Evolutionary conservation across 2,113 vertebrate genomes (phyloP), one percentile per base, ranked within the genome.

Genomic region (Semicossyphus pulcher): DNA sequence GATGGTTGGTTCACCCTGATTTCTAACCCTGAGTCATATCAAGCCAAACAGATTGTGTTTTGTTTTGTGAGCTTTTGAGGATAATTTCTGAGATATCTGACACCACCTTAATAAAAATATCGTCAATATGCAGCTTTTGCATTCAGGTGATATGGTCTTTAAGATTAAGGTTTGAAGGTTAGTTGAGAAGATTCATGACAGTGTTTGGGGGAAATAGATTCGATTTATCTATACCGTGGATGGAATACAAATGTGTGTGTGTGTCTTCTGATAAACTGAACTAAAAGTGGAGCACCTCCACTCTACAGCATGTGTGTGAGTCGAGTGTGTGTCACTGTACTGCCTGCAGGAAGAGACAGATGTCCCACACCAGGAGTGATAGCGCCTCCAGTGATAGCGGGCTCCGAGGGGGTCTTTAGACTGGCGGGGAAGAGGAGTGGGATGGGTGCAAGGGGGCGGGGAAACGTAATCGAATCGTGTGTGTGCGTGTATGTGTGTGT

Each of bases 331-430:
- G 73, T 83, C 63, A 72, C 64, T 73, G 56, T 44, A 56, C 67
- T 29, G 88, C 89, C 88, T 72, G 66, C 52, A 73, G 89, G 84
- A 85, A 65, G 80, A 86, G 85, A 88, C 90, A 92, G 89, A 89
- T 93, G 91, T 91, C 88, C 78, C 89, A 76, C 84, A 84, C 88
- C 65, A 72, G 83, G 66, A 89, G 53, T 76, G 85, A 91, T 83
- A 88, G 73, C 60, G 80, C 85, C 90, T 89, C 81, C 81, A 80
- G 85, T 87, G 86, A 92, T 92, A 90, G 72, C 81, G 68, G 66
- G 62, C 82, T 86, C 83, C 37, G 66, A 72, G 74, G 80, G 65
- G 80, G 76, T 70, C 66, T 85, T 67, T 23, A 73, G 84, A 84
- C 57, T 39, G 52, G 11, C 1, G 60, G 25, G 16, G 31, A 61